These are phyloP conservation scores for Drosophila orosa DNA, from an alignment of 1,140 invertebrate genomes.

Conservation along the genomic window DNA sequence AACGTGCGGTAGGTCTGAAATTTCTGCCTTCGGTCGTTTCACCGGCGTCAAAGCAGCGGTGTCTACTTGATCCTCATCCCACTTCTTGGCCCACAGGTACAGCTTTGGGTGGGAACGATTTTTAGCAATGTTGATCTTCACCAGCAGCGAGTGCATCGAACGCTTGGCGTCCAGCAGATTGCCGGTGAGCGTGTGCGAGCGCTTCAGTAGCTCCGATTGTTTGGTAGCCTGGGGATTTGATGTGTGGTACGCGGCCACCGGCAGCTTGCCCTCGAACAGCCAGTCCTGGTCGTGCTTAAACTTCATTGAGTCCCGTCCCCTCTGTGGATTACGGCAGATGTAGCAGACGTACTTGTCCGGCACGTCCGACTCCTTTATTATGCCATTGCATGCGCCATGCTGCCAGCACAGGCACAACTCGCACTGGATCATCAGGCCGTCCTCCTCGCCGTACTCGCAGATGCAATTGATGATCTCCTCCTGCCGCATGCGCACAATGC, in stretches of 20 bases:
- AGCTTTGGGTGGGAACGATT: constrained; percentile 92
- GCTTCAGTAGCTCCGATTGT: constrained; percentile 86
- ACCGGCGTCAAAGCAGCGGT: constrained; percentile 29
- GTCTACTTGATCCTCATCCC: constrained; percentile 86
- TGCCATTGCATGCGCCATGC: constrained; percentile 94
- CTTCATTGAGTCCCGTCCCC: constrained; percentile 88
- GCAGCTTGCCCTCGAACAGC: constrained; percentile 92
- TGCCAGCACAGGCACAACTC: constrained; percentile 98
- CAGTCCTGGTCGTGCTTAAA: constrained; percentile 95
- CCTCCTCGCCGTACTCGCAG: constrained; percentile 92
- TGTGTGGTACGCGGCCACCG: constrained; percentile 85
- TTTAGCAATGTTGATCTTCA: constrained; percentile 91
- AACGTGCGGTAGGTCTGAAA: constrained; percentile 79
- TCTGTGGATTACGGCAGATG: constrained; percentile 92
- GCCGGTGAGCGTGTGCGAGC: constrained; percentile 89
- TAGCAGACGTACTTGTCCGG: constrained; percentile 96
- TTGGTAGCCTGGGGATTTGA: constrained; percentile 78
- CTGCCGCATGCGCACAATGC: constrained; percentile 88
- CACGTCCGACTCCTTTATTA: constrained; percentile 91
- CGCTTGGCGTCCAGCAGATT: constrained; percentile 88
- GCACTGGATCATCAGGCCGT: constrained; percentile 97
- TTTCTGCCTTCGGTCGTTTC: constrained; percentile 66
- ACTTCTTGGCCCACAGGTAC: constrained; percentile 93
- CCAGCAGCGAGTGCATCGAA: constrained; percentile 88
- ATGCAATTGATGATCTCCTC: constrained; percentile 95